Base-by-base conservation (phyloP, 2,888 invertebrate genomes). In the Acanthosepion pharaonis region DNA sequence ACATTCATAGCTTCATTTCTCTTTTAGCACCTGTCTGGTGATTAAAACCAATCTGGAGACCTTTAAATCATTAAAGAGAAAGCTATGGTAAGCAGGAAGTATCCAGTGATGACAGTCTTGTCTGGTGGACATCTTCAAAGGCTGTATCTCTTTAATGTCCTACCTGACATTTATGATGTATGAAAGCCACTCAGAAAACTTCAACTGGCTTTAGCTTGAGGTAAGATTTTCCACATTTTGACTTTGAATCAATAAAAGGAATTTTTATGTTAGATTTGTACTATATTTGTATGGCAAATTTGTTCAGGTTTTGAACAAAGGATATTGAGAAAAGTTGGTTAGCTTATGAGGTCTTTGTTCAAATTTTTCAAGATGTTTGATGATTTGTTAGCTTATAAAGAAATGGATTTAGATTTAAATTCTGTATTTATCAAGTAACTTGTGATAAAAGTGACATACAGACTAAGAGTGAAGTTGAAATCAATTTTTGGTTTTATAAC, bases 1-100 rank as follows among this genome's bases (percentile, higher is more conserved):
- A n/a, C 78, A 78, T 78, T 78, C 78, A 78, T 78, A 78, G 78
- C 78, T n/a, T n/a, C 78, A n/a, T 78, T 78, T 78, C n/a, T 78
- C 78, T 78, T 78, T 78, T 78, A 78, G 33, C 78, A 78, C 78
- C 78, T 78, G 78, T 78, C 78, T 78, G n/a, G n/a, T 78, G 78
- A 78, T 78, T 78, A 78, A 78, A 78, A 78, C 78, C n/a, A n/a
- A 78, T 78, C 78, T 78, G n/a, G 78, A 78, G n/a, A 78, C 78
- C 78, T 78, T 78, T 78, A 78, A 78, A 78, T 78, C 78, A n/a
- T 78, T 78, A 78, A 78, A 78, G 78, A 23, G 59, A 59, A n/a
- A n/a, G n/a, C n/a, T 18, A 78, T 15, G 78, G 78, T n/a, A 33
- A 78, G n/a, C n/a, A 78, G n/a, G 78, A 78, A 78, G n/a, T n/a